Conservation (phyloP, 2,888 invertebrate species). For the Neoitamus cyanurus region DNA sequence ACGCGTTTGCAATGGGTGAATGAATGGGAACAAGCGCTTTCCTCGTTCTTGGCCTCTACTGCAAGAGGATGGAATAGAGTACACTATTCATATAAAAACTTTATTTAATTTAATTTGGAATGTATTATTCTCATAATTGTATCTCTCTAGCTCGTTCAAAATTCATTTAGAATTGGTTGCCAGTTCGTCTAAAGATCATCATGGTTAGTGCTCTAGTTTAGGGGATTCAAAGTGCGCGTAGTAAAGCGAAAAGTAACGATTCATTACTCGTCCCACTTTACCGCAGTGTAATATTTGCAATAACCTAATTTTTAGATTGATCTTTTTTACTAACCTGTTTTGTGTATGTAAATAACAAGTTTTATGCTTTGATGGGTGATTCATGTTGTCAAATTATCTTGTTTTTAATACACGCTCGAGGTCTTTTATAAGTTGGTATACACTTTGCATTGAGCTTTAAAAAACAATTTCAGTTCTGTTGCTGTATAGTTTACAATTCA, state of each 20-base stretch:
- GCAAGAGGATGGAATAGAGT: neutral
- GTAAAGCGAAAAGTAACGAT: neutral
- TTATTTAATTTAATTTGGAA: neutral
- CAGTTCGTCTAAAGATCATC: neutral
- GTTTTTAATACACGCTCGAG: neutral
- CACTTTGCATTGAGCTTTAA: neutral
- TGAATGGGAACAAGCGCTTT: neutral
- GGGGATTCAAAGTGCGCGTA: neutral
- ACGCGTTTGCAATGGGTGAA: neutral
- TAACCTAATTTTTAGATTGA: neutral
- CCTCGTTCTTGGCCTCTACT: neutral
- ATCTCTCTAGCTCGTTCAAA: neutral
- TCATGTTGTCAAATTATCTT: neutral
- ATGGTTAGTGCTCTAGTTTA: neutral
- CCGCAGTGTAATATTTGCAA: neutral
- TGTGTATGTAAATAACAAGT: neutral
- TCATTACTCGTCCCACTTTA: neutral
- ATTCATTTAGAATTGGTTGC: neutral
- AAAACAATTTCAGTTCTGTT: neutral
- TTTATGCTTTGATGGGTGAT: neutral
- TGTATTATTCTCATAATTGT: neutral
- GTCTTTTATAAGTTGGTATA: neutral
- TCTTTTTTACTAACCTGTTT: neutral
- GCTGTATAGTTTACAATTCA: neutral
- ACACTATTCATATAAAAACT: neutral